These are phyloP conservation scores for Hystrix brachyura DNA, from an alignment of 2,113 vertebrate genomes.

Conservation along the genomic window DNA sequence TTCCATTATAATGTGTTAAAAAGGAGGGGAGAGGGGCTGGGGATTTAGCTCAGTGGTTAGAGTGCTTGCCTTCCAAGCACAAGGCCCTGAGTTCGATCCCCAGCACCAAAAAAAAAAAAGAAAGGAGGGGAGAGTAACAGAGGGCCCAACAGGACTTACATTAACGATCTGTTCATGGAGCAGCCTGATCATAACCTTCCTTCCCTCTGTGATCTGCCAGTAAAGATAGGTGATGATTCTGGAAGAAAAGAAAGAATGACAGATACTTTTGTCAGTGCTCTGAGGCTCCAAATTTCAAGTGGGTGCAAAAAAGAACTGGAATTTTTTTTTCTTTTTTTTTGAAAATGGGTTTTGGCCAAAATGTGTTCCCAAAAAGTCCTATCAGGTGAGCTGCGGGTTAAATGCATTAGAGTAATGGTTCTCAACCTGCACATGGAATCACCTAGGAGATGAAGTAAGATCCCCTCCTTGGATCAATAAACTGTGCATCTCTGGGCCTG, in stretches of 20 bases:
- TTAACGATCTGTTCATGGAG: conserved; percentile 92
- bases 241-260: conserved; percentile 61
- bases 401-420: neutral
- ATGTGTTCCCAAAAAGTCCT: neutral
- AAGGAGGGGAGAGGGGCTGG: neutral
- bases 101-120: neutral
- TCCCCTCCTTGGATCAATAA: neutral
- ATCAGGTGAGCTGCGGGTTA: neutral
- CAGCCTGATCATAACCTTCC: conserved; percentile 89
- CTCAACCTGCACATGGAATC: neutral
- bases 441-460: neutral
- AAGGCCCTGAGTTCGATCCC: no score
- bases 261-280: neutral
- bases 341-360: neutral
- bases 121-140: neutral
- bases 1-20: neutral
- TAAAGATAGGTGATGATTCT: conserved; percentile 94
- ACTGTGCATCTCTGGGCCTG: neutral
- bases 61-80: no score
- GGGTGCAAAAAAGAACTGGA: neutral
- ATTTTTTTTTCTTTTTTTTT: neutral
- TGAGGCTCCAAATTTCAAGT: neutral
- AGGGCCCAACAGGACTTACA: conserved; percentile 88
- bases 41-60: no score
- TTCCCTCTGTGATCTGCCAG: conserved; percentile 93